Base-by-base conservation (phyloP, 2,113 vertebrate species). In the Alligator sinensis region DNA sequence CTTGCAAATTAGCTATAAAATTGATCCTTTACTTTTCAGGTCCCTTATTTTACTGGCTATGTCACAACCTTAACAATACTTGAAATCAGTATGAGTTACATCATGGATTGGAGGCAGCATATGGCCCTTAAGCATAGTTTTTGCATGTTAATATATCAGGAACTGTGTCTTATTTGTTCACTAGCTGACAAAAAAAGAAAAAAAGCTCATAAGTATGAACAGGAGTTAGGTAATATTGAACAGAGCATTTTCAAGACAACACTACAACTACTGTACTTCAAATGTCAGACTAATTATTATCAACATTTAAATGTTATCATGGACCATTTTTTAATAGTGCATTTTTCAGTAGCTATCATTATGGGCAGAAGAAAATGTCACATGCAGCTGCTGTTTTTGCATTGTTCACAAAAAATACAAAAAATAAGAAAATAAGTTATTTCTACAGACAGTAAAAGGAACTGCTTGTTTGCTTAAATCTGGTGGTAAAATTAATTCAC, bases 281-380 rank as follows among this genome's bases (percentile, higher is more conserved):
- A 98, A 98, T 99, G 98, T 98, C 99, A 99, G 97, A 97, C 98
- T 99, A 98, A 99, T 99, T 99, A 99, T 99, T 98, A 96, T 97
- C 97, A 97, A 96, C 98, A 98, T 98, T 98, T 98, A 98, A 99
- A 98, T 98, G 97, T 96, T 98, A 97, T 96, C 88, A 92, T 96
- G 97, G 98, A 97, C 96, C 95, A 97, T 97, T 98, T 98, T 98
- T 98, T 98, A 98, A 97, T 93, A 90, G 97, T 93, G 97, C 96
- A 91, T 91, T 96, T 97, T 98, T 96, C 94, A 90, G 98, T 98
- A 99, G 98, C 98, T 99, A 98, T 80, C 77, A 6, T 72, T 86
- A 80, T 84, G 93, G 97, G 87, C 95, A 97, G 96, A 96, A 97
- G 96, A 97, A 97, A 98, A 97, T 98, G 97, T 97, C 97, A 97